Percentiles rank a stretch among this genome's conserved stretches.
phyloP scores from a whole-genome alignment of 2,113 vertebrate genomes.

The Telmatochromis brachygnathus region DNA sequence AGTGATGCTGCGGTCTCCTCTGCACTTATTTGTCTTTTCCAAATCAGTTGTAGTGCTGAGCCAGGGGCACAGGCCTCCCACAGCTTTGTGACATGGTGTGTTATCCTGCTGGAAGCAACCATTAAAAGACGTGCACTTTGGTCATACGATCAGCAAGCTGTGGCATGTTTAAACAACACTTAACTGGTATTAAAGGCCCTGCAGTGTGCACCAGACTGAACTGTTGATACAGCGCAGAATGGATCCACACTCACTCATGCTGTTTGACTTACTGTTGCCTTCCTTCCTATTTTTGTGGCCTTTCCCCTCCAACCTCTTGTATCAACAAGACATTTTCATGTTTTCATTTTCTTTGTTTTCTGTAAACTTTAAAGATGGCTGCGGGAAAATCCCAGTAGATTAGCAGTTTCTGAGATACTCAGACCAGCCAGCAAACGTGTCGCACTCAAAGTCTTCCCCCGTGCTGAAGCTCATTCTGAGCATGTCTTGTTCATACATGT shows the following conservation, averaged over 20 bases:
- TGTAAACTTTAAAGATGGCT: neutral
- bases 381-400: accelerated
- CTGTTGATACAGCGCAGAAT: neutral
- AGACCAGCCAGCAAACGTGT: neutral
- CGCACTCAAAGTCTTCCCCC: neutral
- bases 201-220: neutral
- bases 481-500: neutral
- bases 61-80: neutral
- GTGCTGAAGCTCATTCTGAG: neutral
- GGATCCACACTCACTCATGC: neutral
- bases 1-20: neutral
- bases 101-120: neutral
- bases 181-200: neutral
- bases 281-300: neutral
- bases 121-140: neutral
- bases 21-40: neutral
- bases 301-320: neutral
- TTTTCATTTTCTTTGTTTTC: neutral
- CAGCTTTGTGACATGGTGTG: neutral
- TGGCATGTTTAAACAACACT: neutral
- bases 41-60: neutral
- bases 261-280: neutral
- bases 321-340: neutral
- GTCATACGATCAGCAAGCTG: neutral
- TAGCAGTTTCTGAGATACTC: neutral